phyloP scores from a whole-genome alignment of 2,113 vertebrate genomes.

The Tragelaphus imberbis region DNA sequence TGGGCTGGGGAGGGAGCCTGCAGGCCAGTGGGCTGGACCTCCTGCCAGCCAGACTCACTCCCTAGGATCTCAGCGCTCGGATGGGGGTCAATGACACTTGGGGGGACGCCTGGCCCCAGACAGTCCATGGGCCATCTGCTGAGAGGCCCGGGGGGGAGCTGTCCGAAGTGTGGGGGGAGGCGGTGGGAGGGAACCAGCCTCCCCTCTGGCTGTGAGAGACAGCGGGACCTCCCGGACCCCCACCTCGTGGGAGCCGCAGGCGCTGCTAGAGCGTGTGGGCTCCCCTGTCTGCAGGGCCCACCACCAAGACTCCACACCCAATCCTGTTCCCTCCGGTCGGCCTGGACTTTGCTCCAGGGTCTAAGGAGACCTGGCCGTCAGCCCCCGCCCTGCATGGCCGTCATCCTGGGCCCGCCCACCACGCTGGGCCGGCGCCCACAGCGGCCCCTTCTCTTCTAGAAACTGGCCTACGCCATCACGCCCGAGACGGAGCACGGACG shows the following conservation, averaged over 20 bases:
- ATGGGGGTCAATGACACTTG: neutral
- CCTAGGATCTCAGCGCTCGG: neutral
- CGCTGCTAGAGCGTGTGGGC: accelerated
- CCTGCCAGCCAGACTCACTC: accelerated
- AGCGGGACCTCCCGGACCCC: accelerated
- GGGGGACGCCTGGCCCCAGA: neutral
- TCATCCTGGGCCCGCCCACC: accelerated
- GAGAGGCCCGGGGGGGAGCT: neutral
- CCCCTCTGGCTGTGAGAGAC: neutral
- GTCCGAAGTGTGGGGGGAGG: neutral
- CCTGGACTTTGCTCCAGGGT: neutral
- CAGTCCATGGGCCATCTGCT: neutral
- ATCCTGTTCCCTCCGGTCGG: neutral
- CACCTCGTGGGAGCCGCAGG: neutral
- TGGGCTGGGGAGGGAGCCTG: neutral
- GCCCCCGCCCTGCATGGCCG: accelerated
- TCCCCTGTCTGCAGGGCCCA: neutral
- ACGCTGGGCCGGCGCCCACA: accelerated
- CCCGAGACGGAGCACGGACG: conserved; percentile 89
- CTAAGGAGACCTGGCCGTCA: neutral
- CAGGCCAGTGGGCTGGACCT: neutral
- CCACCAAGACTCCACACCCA: neutral
- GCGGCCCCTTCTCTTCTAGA: conserved; percentile 72
- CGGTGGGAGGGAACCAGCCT: neutral
- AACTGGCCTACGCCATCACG: conserved; percentile 89